Conservation (phyloP, 2,113 vertebrate genomes). For the Leptodactylus fuscus region DNA sequence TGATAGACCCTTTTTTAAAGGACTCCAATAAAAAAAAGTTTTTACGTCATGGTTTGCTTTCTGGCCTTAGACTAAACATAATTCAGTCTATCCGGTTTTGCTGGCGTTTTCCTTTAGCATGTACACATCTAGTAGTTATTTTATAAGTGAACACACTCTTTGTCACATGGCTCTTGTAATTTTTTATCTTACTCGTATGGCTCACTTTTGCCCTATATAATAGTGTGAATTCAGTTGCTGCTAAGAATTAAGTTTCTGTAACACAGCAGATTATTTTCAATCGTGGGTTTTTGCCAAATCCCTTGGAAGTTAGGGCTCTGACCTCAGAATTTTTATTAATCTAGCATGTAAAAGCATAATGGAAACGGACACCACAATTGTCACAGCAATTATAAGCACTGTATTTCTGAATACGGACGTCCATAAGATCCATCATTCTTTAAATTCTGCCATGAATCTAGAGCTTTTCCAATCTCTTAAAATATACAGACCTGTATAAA, state of each 20-base stretch:
- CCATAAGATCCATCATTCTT: not conserved
- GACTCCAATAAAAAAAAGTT: too few relatives aligned
- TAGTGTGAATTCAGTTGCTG: not conserved
- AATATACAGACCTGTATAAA: too few relatives aligned
- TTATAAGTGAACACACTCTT: not conserved
- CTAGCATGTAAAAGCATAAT: too few relatives aligned
- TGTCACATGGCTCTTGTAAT: not conserved
- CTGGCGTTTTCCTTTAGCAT: not conserved
- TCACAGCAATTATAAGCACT: too few relatives aligned
- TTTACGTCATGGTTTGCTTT: too few relatives aligned
- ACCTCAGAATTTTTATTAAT: too few relatives aligned
- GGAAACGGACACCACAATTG: too few relatives aligned
- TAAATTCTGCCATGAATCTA: not conserved
- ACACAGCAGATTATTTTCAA: not conserved
- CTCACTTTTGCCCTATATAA: not conserved
- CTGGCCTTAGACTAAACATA: too few relatives aligned
- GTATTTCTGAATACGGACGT: not conserved
- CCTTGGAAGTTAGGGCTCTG: not conserved
- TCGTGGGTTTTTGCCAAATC: not conserved
- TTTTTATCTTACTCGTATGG: not conserved
- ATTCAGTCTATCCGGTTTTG: not conserved
- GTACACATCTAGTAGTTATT: not conserved
- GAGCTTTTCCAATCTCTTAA: not conserved
- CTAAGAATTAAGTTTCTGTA: not conserved
- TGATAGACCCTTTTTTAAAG: too few relatives aligned